A percentile compares a stretch with the other conserved stretches of the same genome.
Evolutionary conservation across 2,888 invertebrate species (phyloP).

Genomic region (Macrostomum cliftonense): DNA sequence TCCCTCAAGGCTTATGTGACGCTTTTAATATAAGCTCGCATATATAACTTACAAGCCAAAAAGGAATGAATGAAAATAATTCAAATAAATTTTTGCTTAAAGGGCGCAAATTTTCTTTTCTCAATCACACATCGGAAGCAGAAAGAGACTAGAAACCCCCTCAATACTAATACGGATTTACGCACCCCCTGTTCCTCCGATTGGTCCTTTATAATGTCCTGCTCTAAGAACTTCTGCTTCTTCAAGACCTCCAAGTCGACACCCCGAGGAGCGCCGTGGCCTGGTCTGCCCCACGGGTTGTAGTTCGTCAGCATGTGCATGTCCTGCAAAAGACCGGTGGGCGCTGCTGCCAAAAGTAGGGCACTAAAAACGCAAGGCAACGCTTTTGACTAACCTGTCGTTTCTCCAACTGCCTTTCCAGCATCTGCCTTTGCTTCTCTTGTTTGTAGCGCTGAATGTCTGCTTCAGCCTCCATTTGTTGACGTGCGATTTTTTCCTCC

Average conservation of each 20-base stretch:
- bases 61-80: too few species aligned
- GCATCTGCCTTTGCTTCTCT: constrained; percentile 12
- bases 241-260: constrained; percentile 1
- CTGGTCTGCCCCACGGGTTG: constrained; percentile 31
- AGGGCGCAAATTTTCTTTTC: too few species aligned
- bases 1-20: too few species aligned
- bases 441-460: constrained; percentile 16
- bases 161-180: too few species aligned
- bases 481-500: constrained; percentile 10
- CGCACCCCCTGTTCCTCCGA: too few species aligned
- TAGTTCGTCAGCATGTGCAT: constrained; percentile 23
- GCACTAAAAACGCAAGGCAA: not conserved
- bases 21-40: too few species aligned
- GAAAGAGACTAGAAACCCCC: too few species aligned
- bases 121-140: too few species aligned
- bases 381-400: constrained; percentile 8
- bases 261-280: constrained; percentile 25
- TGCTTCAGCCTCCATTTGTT: constrained; percentile 14
- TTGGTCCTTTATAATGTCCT: too few species aligned
- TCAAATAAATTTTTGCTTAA: too few species aligned
- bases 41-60: too few species aligned
- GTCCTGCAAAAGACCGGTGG: constrained; percentile 17
- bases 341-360: not conserved
- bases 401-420: constrained; percentile 13
- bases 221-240: too few species aligned